These are phyloP conservation scores for Ips typographus DNA, from an alignment of 1,140 invertebrate species.

Conservation along the genomic window DNA sequence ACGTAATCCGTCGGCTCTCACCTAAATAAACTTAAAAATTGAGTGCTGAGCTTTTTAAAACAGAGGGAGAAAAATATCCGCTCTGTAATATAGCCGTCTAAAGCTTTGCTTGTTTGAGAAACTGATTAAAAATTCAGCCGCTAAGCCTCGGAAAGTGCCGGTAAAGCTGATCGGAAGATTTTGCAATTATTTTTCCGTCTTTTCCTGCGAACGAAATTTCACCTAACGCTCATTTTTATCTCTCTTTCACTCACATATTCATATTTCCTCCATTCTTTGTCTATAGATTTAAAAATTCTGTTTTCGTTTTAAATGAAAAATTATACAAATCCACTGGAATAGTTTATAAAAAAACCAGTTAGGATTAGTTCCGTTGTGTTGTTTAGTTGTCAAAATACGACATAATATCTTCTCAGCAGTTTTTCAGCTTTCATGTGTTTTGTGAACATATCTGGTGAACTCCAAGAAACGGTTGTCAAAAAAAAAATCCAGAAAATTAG, in stretches of 20 bases:
- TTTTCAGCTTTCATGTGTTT: too few relatives aligned
- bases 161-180: constrained; percentile 45
- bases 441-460: too few relatives aligned
- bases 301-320: constrained; percentile 1
- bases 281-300: not conserved
- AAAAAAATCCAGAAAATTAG: too few relatives aligned
- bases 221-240: constrained; percentile 21
- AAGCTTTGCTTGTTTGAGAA: constrained; percentile 46
- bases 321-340: not conserved
- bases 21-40: constrained; percentile 46
- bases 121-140: constrained; percentile 48
- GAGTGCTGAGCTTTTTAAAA: constrained; percentile 43
- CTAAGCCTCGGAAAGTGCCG: constrained; percentile 45
- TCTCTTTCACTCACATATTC: not conserved
- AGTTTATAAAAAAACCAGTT: too few relatives aligned
- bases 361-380: too few relatives aligned
- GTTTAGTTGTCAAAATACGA: too few relatives aligned
- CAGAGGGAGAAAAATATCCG: constrained; percentile 43
- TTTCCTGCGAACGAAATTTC: constrained; percentile 26
- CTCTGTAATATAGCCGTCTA: constrained; percentile 39
- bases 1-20: constrained; percentile 39
- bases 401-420: too few relatives aligned
- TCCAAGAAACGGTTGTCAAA: too few relatives aligned
- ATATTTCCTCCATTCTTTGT: not conserved
- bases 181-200: constrained; percentile 46